Percentiles rank a stretch among this genome's conserved stretches.
Evolutionary conservation across 2,797 vertebrate genomes (phyloP).

Genomic region (Cossypha heuglini): DNA sequence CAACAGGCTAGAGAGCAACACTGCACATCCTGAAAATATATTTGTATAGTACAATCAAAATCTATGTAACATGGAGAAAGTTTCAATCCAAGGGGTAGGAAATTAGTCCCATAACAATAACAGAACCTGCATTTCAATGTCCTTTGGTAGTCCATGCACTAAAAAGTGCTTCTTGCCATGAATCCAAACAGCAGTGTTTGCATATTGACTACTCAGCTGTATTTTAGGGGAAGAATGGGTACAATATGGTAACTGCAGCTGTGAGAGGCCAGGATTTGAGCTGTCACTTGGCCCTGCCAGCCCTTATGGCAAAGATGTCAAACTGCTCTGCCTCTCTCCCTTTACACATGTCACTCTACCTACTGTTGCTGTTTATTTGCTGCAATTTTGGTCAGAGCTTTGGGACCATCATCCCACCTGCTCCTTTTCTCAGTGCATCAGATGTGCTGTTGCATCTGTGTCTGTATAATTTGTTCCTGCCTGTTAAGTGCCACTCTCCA

Average conservation of each 20-base stretch:
- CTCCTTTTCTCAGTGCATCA: constrained; percentile 41
- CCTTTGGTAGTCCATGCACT: rapidly evolving
- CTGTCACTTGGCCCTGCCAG: constrained; percentile 24
- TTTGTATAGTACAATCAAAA: background rate
- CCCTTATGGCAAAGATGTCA: constrained; percentile 58
- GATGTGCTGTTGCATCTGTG: constrained; percentile 42
- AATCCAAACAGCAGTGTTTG: background rate
- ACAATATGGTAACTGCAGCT: constrained; percentile 45
- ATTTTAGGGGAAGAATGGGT: constrained; percentile 6
- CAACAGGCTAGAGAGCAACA: background rate
- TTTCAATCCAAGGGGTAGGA: background rate
- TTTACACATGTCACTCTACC: constrained; percentile 42
- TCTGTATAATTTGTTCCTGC: constrained; percentile 51
- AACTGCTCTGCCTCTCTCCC: background rate
- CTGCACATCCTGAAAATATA: background rate
- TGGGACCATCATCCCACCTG: constrained; percentile 55
- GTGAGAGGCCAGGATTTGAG: constrained; percentile 14
- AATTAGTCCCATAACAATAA: background rate
- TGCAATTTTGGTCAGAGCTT: constrained; percentile 28
- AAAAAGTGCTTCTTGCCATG: background rate
- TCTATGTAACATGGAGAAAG: background rate
- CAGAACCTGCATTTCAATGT: background rate
- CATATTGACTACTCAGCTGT: constrained; percentile 40
- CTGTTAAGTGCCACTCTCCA: constrained; percentile 3
- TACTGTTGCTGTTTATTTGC: constrained; percentile 33